A percentile compares a stretch with the other conserved stretches of the same genome.
Evolutionary conservation across 1,140 invertebrate genomes (phyloP).

Genomic region (Hyphantria cunea): DNA sequence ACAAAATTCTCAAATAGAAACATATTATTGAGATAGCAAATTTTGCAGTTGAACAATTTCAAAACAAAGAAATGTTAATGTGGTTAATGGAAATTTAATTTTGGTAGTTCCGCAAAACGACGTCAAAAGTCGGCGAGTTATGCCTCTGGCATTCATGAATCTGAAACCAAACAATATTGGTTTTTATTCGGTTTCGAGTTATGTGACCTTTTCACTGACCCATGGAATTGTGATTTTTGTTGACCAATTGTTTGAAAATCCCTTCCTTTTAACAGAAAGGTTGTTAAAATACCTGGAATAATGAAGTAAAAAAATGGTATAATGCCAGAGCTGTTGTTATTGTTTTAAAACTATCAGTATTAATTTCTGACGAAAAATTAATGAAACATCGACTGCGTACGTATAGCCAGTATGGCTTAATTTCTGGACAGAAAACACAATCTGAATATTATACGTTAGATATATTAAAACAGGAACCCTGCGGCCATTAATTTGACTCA

Average conservation of each 20-base stretch:
- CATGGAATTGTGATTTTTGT: conserved; percentile 11
- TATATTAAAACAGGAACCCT: too few relatives aligned
- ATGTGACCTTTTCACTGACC: conserved; percentile 9
- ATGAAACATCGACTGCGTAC: too few relatives aligned
- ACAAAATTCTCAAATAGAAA: background rate
- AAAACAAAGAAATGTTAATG: background rate
- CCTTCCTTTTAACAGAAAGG: background rate
- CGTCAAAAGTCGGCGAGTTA: conserved; percentile 8
- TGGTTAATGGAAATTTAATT: background rate
- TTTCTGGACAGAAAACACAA: too few relatives aligned
- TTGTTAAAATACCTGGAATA: too few relatives aligned
- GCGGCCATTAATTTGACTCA: too few relatives aligned
- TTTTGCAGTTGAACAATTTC: background rate
- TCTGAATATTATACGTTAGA: too few relatives aligned
- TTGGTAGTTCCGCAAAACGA: conserved; percentile 2
- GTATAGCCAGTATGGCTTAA: too few relatives aligned
- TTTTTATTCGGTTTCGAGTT: conserved; percentile 22
- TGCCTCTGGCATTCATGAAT: conserved; percentile 15
- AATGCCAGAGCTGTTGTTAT: too few relatives aligned
- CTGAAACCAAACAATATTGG: conserved; percentile 14
- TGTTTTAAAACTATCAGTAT: too few relatives aligned
- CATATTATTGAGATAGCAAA: background rate
- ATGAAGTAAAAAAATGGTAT: too few relatives aligned
- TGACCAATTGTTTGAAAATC: conserved; percentile 11
- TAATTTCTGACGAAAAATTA: too few relatives aligned